Evolutionary conservation across 1,140 invertebrate species (phyloP), one percentile per base, ranked within the genome.

Genomic region (Drosophila arawakana): DNA sequence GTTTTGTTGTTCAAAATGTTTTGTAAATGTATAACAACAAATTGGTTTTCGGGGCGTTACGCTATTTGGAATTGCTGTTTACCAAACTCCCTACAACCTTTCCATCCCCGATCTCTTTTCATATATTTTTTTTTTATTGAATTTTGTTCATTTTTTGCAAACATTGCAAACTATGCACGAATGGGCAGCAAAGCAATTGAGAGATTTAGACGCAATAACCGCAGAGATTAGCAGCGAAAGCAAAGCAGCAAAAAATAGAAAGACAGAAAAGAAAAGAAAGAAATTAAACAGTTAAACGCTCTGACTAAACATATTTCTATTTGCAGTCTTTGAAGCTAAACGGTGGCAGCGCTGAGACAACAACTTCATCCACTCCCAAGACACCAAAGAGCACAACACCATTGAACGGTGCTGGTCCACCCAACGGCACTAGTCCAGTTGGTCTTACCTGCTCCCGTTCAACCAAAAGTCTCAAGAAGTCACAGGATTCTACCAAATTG

Each of bases 251-350:
- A 54, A 21, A 18, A 21, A 47, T 7, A 46, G 10, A 46, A 46
- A 46, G 9, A 46, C 3, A 46, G 25, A 21, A 47, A 3, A 13
- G 7, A 39, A 61, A 50, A 30, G 34, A 41, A 58, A 60, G 49
- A 78, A 67, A 68, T 63, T 63, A 68, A 69, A 73, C 58, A 76
- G 71, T 67, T 67, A 66, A 44, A 30, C 62, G 39, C 78, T 76
- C 15, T 41, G 35, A 66, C 66, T 72, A 60, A 79, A 70, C 70
- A 75, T 75, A 72, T 81, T 76, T 55, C 62, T 46, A 79, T 62
- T 73, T 79, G 55, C 86, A 91, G 90, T 91, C 90, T 81, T 67
- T 91, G 66, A 85, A 91, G 71, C 78, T 90, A 73, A 91, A 91
- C 85, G 90, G 90, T 44, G 66, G 41, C 72, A 75, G 61, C 44